A percentile compares a stretch with the other conserved stretches of the same genome.
Evolutionary conservation across 2,113 vertebrate species (phyloP).

Genomic region (Geococcyx californianus): DNA sequence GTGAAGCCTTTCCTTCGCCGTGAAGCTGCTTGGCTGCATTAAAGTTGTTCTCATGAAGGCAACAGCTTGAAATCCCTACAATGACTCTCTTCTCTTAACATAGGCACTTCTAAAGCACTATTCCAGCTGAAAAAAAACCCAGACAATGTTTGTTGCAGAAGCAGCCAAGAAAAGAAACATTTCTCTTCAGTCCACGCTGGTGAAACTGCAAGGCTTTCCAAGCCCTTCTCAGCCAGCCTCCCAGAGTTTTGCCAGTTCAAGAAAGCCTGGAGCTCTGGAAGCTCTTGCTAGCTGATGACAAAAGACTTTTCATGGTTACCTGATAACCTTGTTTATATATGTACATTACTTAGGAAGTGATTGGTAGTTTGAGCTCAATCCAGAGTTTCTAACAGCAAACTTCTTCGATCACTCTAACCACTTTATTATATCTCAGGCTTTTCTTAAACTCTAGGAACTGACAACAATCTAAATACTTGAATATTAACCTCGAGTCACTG

Average conservation of each 20-base stretch:
- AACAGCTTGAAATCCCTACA: neutral
- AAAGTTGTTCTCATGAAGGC: neutral
- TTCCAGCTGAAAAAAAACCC: neutral
- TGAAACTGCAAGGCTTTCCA: neutral
- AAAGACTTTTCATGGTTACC: slow-evolving; percentile 12
- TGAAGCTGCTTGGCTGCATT: neutral
- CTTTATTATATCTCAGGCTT: slow-evolving; percentile 19
- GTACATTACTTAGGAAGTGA: slow-evolving; percentile 1
- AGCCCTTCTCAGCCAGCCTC: neutral
- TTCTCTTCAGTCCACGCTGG: neutral
- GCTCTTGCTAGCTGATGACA: neutral
- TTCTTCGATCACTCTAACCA: slow-evolving; percentile 1
- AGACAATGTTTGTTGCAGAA: neutral
- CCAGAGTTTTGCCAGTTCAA: neutral
- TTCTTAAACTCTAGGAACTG: slow-evolving; percentile 30
- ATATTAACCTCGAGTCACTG: slow-evolving; percentile 20
- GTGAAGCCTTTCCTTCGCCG: neutral
- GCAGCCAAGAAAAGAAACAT: neutral
- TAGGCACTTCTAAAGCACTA: neutral
- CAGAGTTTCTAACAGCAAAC: neutral
- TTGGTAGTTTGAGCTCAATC: neutral
- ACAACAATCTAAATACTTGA: slow-evolving; percentile 20
- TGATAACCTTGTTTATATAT: slow-evolving; percentile 39
- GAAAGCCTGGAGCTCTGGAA: neutral
- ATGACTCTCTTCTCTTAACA: neutral